These are phyloP conservation scores for Trachelus troglodyta DNA, from an alignment of 2,888 invertebrate genomes.

Conservation along the genomic window DNA sequence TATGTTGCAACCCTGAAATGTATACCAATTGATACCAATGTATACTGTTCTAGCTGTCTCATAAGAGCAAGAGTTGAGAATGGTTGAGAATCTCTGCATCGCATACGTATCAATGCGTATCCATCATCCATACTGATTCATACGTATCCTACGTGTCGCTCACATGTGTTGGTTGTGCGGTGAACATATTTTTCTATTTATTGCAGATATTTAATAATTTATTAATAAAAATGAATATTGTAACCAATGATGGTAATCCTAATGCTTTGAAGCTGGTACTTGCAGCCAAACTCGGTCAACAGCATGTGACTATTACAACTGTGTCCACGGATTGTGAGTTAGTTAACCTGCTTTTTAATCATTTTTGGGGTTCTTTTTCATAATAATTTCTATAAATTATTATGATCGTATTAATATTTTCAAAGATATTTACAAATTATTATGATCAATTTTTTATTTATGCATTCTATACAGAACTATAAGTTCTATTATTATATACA, in stretches of 20 bases:
- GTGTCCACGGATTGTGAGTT: conserved; percentile 73
- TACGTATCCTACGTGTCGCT: conserved; percentile 36
- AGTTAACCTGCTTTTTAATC: conserved; percentile 34
- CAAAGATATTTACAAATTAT: no score
- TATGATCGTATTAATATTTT: background rate
- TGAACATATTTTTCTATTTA: conserved; percentile 56
- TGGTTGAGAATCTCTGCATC: no score
- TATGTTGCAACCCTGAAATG: background rate
- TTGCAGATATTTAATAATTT: conserved; percentile 56
- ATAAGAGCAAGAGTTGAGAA: background rate
- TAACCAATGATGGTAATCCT: conserved; percentile 82
- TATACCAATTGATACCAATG: no score
- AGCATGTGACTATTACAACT: conserved; percentile 71
- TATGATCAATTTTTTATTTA: no score
- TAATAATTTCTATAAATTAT: conserved; percentile 5
- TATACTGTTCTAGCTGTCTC: background rate
- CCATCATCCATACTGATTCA: no score
- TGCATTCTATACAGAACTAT: conserved; percentile 5
- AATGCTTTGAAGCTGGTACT: conserved; percentile 80
- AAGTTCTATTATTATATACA: background rate
- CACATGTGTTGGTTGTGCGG: conserved; percentile 53
- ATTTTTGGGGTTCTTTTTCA: background rate
- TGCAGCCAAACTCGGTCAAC: conserved; percentile 73
- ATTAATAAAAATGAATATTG: conserved; percentile 74
- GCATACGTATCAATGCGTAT: no score